Evolutionary conservation across 2,888 invertebrate genomes (phyloP).

Genomic region (Ferrisia virgata): DNA sequence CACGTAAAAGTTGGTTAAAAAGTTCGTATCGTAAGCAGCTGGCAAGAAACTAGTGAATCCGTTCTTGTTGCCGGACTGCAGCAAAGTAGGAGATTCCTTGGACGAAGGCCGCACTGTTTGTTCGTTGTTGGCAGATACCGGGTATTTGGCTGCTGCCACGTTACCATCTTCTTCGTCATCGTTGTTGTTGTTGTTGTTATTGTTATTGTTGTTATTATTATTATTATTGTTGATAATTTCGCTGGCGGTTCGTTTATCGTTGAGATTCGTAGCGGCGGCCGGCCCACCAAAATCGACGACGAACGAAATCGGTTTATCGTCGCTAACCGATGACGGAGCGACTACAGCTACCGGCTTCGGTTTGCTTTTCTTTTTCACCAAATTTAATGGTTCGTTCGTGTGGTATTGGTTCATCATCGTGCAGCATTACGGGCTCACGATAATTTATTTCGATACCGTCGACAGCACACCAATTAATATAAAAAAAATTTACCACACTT

Average conservation of each 20-base stretch:
- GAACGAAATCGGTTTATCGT: conserved; percentile 14
- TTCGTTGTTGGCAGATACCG: too few species aligned
- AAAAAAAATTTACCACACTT: too few species aligned
- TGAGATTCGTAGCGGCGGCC: not conserved
- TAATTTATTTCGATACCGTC: too few species aligned
- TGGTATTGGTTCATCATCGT: conserved; percentile 30
- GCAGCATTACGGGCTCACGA: conserved; percentile 7
- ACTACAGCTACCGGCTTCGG: conserved; percentile 57
- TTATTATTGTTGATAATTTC: too few species aligned
- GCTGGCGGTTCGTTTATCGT: not conserved
- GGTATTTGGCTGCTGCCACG: conserved; percentile 1
- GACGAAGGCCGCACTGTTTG: too few species aligned
- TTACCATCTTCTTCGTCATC: conserved; percentile 32
- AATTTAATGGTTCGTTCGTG: conserved; percentile 57
- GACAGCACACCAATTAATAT: too few species aligned
- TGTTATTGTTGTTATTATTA: too few species aligned
- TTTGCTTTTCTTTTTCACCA: conserved; percentile 53
- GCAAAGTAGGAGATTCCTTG: too few species aligned
- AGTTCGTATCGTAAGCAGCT: conserved; percentile 31
- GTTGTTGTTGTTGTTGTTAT: too few species aligned
- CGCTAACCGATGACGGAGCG: conserved; percentile 55
- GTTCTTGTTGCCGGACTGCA: too few species aligned
- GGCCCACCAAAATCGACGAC: not conserved
- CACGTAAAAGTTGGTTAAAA: conserved; percentile 46
- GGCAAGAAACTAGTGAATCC: not conserved